Base-by-base conservation (phyloP, 1,140 invertebrate species). In the Drosophila virilis region DNA sequence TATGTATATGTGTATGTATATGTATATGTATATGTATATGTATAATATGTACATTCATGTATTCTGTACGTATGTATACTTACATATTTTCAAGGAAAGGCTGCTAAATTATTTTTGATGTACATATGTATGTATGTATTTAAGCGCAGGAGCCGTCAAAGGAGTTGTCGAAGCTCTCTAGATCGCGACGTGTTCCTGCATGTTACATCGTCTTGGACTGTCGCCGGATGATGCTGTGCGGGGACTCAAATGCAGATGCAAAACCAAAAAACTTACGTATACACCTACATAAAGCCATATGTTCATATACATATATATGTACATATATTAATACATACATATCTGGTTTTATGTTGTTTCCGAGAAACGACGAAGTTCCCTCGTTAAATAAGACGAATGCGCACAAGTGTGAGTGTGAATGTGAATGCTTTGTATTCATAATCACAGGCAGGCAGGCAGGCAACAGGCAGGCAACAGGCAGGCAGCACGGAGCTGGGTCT, bases 311-410 rank as follows among this genome's bases (percentile, higher is more conserved):
- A 17, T 17, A 17, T 17, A 17, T 17, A 22, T 59, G 33, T 13
- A 33, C 13, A 57, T 22, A 48, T 28, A 54, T 22, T 51, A 15
- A 38, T 37, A 50, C 51, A 42, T 15, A 43, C 57, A 58, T 75
- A 65, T 84, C 72, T 80, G 74, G 81, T 80, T 85, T 80, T 77
- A 73, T 80, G 65, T 77, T 76, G 48, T 77, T 84, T 85, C 81
- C 77, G 48, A 85, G 80, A 84, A 83, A 38, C 37, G 57, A 80
- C 68, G 71, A 77, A 80, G 60, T 77, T 80, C 61, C 66, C 52
- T 84, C 58, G 76, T 85, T 85, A 74, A 85, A 84, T 77, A 85
- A 66, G 60, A 77, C 60, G 64, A 79, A 45, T 65, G 70, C 51
- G 58, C 45, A n/a, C 48, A 71, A 50, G 59, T 40, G 33, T 66